Evolutionary conservation across 2,888 invertebrate genomes (phyloP).

Genomic region (Drosophila histrio): DNA sequence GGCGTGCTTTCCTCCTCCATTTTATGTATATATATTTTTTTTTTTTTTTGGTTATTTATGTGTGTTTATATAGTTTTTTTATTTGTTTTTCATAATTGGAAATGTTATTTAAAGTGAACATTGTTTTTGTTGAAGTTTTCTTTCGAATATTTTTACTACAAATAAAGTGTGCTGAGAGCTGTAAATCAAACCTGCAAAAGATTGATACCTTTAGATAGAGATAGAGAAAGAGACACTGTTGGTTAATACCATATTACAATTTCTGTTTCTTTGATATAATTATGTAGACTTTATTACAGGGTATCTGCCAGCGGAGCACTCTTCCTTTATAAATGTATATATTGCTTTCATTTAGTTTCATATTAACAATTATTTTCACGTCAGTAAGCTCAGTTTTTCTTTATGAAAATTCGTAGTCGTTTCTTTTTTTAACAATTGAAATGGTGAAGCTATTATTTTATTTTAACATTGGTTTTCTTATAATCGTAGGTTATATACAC

Average conservation of each 20-base stretch:
- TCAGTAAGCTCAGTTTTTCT: neutral
- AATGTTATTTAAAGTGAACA: neutral
- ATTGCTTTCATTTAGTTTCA: neutral
- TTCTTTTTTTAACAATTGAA: neutral
- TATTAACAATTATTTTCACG: neutral
- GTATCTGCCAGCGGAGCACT: neutral
- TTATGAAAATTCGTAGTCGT: neutral
- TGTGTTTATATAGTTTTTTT: neutral
- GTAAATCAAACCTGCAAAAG: neutral
- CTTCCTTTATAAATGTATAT: neutral
- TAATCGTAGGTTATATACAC: neutral
- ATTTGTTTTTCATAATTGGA: neutral
- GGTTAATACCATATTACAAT: neutral
- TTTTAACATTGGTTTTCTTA: neutral
- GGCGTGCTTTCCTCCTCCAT: neutral
- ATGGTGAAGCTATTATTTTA: neutral
- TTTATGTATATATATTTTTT: neutral
- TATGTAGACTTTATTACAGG: neutral
- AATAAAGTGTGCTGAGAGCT: neutral
- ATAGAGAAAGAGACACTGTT: neutral
- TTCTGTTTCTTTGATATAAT: neutral
- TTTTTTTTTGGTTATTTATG: neutral
- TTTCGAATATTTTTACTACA: neutral
- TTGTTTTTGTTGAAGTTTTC: neutral
- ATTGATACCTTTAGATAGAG: neutral